Percentiles rank a stretch among this genome's conserved stretches.
Evolutionary conservation across 2,113 vertebrate genomes (phyloP).

Genomic region (Tragelaphus buxtoni): DNA sequence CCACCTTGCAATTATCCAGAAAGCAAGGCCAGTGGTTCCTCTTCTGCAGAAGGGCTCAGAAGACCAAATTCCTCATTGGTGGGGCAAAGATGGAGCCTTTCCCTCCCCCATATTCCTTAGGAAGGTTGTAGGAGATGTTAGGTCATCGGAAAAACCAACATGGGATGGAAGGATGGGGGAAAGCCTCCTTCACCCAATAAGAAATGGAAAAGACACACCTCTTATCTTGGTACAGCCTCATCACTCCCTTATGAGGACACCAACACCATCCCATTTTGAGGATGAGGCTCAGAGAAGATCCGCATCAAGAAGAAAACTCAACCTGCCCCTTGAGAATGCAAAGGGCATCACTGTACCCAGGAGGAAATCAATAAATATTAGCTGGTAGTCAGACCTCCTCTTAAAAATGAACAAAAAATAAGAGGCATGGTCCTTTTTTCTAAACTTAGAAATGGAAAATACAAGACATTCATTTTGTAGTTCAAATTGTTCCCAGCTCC

Average conservation of each 20-base stretch:
- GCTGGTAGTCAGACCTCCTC: neutral
- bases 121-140: neutral
- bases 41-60: neutral
- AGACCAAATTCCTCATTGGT: neutral
- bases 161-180: neutral
- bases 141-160: neutral
- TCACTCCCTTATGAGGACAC: neutral
- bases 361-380: neutral
- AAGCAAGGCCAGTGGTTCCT: neutral
- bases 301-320: neutral
- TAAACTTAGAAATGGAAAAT: neutral
- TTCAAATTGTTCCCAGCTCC: neutral
- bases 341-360: neutral
- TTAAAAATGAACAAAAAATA: neutral
- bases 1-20: neutral
- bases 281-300: neutral
- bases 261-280: neutral
- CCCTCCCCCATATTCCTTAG: rapidly evolving
- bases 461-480: neutral
- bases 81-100: neutral
- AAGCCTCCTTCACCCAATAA: neutral
- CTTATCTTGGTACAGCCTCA: neutral
- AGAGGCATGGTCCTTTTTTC: neutral
- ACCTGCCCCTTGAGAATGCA: neutral
- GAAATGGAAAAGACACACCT: neutral